Conservation (phyloP, 2,797 vertebrate species). For the Moxostoma hubbsi region DNA sequence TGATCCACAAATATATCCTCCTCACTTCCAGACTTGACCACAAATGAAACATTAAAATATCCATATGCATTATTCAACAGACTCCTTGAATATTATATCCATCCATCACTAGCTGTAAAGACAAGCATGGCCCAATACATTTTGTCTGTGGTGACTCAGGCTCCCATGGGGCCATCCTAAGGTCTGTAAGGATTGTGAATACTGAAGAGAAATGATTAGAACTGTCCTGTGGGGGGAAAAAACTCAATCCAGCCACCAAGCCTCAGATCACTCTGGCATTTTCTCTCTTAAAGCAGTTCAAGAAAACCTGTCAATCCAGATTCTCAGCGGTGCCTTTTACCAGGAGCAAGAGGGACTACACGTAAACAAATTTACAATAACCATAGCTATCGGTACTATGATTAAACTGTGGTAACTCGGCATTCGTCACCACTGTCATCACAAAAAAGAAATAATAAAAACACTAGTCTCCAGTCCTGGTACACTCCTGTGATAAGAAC, state of each 20-base stretch:
- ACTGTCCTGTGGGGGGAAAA: conserved; percentile 10
- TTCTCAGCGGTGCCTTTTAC: conserved; percentile 8
- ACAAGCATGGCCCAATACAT: conserved; percentile 62
- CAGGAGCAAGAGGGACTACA: conserved; percentile 8
- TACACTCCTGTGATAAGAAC: too few species aligned
- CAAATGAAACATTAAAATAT: conserved; percentile 76
- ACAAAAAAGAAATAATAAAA: conserved; percentile 6
- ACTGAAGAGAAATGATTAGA: conserved; percentile 46
- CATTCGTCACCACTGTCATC: conserved; percentile 7
- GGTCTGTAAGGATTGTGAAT: conserved; percentile 39
- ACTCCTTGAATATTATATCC: conserved; percentile 73
- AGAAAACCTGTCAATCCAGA: conserved; percentile 21
- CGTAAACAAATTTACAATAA: not conserved
- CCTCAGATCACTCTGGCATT: conserved; percentile 28
- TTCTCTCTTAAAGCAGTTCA: conserved; percentile 32
- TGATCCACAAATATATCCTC: conserved; percentile 31
- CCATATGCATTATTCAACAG: conserved; percentile 68
- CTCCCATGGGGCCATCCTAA: conserved; percentile 31
- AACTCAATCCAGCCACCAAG: too few species aligned
- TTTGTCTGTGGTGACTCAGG: conserved; percentile 57
- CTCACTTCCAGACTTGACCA: conserved; percentile 51
- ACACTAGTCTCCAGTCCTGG: too few species aligned
- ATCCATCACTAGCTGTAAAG: conserved; percentile 66
- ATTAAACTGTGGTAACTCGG: not conserved
- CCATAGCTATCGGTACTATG: not conserved